Conservation (phyloP, 2,888 invertebrate genomes). For the Phrixothrix hirtus region DNA sequence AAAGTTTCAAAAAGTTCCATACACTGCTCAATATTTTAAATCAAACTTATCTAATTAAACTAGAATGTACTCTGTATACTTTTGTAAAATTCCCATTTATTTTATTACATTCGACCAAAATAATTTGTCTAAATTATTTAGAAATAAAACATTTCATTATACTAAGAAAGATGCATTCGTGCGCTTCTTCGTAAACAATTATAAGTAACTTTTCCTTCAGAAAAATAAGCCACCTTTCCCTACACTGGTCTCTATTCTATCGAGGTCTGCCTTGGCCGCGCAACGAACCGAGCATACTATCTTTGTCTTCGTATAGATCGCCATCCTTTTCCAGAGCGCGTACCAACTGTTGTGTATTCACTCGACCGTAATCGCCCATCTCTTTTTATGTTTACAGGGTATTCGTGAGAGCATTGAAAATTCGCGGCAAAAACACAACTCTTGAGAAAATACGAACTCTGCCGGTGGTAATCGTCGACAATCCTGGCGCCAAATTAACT, state of each 20-base stretch:
- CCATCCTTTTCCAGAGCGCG: slow-evolving; percentile 31
- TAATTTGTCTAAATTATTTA: too few relatives aligned
- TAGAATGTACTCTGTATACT: not conserved
- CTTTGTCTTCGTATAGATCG: slow-evolving; percentile 33
- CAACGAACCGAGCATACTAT: slow-evolving; percentile 37
- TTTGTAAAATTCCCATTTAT: not conserved
- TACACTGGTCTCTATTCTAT: slow-evolving; percentile 28
- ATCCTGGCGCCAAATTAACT: slow-evolving; percentile 42
- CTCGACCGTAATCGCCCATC: slow-evolving; percentile 32
- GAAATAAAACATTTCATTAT: slow-evolving; percentile 3
- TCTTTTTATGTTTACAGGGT: slow-evolving; percentile 42
- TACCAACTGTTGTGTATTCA: slow-evolving; percentile 29
- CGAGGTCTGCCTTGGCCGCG: slow-evolving; percentile 40
- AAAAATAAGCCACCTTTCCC: slow-evolving; percentile 19
- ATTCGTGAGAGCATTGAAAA: slow-evolving; percentile 36
- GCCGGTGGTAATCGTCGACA: slow-evolving; percentile 35
- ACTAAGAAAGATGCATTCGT: slow-evolving; percentile 9
- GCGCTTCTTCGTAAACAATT: slow-evolving; percentile 1
- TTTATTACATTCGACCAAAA: not conserved
- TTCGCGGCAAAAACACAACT: slow-evolving; percentile 42
- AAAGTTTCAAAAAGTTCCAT: too few relatives aligned
- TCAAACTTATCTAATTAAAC: too few relatives aligned
- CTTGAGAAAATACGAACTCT: slow-evolving; percentile 40
- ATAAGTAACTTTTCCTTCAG: slow-evolving; percentile 11
- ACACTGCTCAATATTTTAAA: too few relatives aligned